These are phyloP conservation scores for Dolichoris vasculosae DNA, from an alignment of 1,140 invertebrate genomes.

Conservation along the genomic window DNA sequence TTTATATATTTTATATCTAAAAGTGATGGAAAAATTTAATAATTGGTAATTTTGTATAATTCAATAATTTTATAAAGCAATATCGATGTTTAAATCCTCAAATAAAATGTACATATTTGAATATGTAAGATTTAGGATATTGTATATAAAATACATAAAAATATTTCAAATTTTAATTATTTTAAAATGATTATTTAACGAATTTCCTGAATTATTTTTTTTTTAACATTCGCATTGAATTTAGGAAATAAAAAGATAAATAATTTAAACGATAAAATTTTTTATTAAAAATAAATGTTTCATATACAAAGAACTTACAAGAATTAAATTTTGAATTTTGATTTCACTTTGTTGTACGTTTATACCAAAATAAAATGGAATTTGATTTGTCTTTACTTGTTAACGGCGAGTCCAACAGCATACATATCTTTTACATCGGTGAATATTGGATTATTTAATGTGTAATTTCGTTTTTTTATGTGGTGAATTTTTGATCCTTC, in stretches of 20 bases:
- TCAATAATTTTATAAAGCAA: not conserved
- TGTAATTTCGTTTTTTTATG: slow-evolving; percentile 49
- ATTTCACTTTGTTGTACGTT: no score
- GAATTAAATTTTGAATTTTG: slow-evolving; percentile 3
- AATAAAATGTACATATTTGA: not conserved
- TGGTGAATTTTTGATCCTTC: not conserved
- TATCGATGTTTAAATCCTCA: not conserved
- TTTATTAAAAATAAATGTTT: slow-evolving; percentile 44
- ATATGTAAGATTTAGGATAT: not conserved
- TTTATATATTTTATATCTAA: not conserved
- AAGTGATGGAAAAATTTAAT: no score
- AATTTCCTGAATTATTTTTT: not conserved
- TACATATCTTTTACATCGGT: slow-evolving; percentile 64
- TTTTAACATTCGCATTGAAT: not conserved
- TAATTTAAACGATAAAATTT: not conserved
- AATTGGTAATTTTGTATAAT: no score
- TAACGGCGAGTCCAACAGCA: slow-evolving; percentile 63
- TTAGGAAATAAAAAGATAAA: not conserved
- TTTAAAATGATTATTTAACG: not conserved
- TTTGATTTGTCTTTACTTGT: slow-evolving; percentile 50
- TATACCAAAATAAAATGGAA: not conserved
- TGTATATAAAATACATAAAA: not conserved
- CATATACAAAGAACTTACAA: not conserved
- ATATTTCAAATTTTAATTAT: not conserved
- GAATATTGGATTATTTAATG: slow-evolving; percentile 54